Conservation (phyloP, 30 jellyfish, hydroid and myxozoan species). For the Mastigias papua region DNA sequence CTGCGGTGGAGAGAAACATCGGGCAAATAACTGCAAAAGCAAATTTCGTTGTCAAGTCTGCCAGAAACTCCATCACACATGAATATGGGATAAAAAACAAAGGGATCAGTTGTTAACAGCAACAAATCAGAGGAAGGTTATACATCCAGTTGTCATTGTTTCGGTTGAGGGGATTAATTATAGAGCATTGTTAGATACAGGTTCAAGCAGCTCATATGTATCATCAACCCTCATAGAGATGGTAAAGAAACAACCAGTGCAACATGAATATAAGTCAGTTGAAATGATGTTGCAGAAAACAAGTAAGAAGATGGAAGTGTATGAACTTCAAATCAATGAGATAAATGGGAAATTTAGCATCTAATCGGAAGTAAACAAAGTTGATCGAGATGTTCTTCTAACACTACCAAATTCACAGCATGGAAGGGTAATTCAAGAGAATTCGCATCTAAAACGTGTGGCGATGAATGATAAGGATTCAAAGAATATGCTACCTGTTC, state of each 20-base stretch:
- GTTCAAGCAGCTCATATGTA: constrained; percentile 19
- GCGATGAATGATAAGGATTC: constrained; percentile 53
- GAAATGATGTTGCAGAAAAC: constrained; percentile 71
- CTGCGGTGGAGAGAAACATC: constrained; percentile 69
- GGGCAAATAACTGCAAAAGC: constrained; percentile 71
- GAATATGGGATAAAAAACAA: constrained; percentile 67
- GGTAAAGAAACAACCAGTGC: constrained; percentile 53
- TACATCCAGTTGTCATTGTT: constrained; percentile 57
- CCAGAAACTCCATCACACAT: constrained; percentile 85
- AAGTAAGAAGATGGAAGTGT: constrained; percentile 39
- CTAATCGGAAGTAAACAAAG: constrained; percentile 48
- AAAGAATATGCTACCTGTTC: constrained; percentile 45
- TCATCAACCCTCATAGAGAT: constrained; percentile 63
- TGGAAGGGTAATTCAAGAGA: constrained; percentile 33
- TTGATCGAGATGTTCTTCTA: constrained; percentile 52
- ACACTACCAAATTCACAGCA: constrained; percentile 65
- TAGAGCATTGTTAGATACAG: constrained; percentile 66
- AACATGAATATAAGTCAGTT: constrained; percentile 62
- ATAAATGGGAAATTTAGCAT: constrained; percentile 18
- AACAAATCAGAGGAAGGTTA: constrained; percentile 25
- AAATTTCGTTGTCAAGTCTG: constrained; percentile 37
- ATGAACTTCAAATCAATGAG: constrained; percentile 46
- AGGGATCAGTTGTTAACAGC: constrained; percentile 36
- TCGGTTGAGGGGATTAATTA: constrained; percentile 51
- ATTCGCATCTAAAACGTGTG: constrained; percentile 75